Conservation (phyloP, 2,888 invertebrate genomes). For the Lacanobia wlatinum region DNA sequence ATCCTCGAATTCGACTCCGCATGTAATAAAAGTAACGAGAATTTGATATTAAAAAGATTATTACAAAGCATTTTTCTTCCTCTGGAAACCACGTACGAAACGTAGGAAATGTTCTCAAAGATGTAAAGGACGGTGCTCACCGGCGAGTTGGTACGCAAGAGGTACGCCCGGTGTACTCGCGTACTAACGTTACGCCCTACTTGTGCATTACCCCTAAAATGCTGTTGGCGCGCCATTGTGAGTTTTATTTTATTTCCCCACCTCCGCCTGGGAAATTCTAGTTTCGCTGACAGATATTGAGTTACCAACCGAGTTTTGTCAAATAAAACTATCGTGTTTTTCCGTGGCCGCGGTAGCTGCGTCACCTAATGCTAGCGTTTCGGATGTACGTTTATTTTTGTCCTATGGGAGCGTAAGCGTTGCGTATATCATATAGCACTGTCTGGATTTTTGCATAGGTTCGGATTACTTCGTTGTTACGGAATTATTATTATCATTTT, state of each 20-base stretch:
- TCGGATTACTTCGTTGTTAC: background rate
- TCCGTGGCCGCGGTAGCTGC: conserved; percentile 58
- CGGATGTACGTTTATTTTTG: conserved; percentile 61
- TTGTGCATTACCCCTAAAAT: conserved; percentile 72
- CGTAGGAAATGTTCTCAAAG: conserved; percentile 52
- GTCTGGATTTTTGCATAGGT: conserved; percentile 27
- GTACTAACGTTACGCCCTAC: conserved; percentile 45
- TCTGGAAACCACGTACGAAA: conserved; percentile 57
- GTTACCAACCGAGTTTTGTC: conserved; percentile 81
- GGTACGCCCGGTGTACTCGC: conserved; percentile 31
- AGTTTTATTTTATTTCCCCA: conserved; percentile 82
- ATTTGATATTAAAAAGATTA: conserved; percentile 56
- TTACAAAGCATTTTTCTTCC: conserved; percentile 47
- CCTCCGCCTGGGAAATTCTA: conserved; percentile 82
- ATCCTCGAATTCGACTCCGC: conserved; percentile 31
- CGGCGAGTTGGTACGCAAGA: conserved; percentile 20
- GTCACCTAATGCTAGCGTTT: conserved; percentile 46
- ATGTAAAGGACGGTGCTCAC: conserved; percentile 45
- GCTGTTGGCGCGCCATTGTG: conserved; percentile 70
- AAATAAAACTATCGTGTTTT: conserved; percentile 81
- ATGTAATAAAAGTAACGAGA: conserved; percentile 53
- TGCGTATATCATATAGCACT: conserved; percentile 27
- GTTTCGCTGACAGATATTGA: conserved; percentile 85
- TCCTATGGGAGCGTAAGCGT: conserved; percentile 60
- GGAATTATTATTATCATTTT: background rate